phyloP scores from a whole-genome alignment of 2,113 vertebrate genomes.

The Nibea albiflora region DNA sequence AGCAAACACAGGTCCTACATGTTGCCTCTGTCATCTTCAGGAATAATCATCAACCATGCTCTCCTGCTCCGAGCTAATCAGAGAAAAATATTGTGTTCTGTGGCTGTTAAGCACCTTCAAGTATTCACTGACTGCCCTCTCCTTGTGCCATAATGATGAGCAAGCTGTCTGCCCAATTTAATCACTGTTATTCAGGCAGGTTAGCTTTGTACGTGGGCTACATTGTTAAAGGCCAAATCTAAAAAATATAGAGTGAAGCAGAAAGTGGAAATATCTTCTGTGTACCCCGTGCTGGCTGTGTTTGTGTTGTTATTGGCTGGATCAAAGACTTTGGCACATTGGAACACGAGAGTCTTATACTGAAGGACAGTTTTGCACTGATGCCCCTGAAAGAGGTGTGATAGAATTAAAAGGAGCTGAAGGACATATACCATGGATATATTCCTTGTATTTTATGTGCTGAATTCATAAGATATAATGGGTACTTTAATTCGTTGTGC shows the following conservation, averaged over 20 bases:
- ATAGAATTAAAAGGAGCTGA: neutral
- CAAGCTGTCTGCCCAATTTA: constrained; percentile 60
- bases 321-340: constrained; percentile 22
- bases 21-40: constrained; percentile 37
- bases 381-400: neutral
- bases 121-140: constrained; percentile 66
- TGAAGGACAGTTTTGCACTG: constrained; percentile 29
- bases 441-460: neutral
- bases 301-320: constrained; percentile 46
- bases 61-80: constrained; percentile 62
- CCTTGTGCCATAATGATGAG: constrained; percentile 72
- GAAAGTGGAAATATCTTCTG: neutral
- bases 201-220: constrained; percentile 54
- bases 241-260: constrained; percentile 39
- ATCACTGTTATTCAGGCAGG: constrained; percentile 70
- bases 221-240: constrained; percentile 62
- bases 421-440: neutral
- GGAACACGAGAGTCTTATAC: neutral
- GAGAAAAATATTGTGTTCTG: constrained; percentile 54
- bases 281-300: constrained; percentile 12
- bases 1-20: constrained; percentile 16
- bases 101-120: constrained; percentile 65
- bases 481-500: neutral
- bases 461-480: neutral
- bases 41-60: constrained; percentile 38